These are phyloP conservation scores for Eulemur coronatus DNA, from an alignment of 2,797 vertebrate genomes.

Conservation along the genomic window DNA sequence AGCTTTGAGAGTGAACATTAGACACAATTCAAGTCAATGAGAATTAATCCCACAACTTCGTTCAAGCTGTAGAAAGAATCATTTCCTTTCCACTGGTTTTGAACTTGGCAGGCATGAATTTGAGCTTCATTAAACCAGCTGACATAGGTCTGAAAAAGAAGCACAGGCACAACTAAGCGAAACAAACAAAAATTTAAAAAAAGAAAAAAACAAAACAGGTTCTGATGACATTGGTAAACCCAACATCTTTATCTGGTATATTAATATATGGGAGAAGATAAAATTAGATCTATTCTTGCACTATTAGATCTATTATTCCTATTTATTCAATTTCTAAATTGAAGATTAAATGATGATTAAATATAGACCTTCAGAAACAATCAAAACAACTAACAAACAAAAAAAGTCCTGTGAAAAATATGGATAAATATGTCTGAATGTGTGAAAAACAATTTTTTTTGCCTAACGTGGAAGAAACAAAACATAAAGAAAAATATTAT, in stretches of 20 bases:
- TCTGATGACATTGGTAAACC: background rate
- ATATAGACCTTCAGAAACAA: background rate
- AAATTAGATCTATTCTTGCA: background rate
- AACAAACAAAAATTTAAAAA: background rate
- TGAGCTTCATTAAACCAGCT: background rate
- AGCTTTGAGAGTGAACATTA: background rate
- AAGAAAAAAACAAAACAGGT: background rate
- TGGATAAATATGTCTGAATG: background rate
- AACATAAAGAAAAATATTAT: background rate
- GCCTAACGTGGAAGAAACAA: background rate
- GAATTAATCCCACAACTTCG: background rate
- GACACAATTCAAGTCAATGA: background rate
- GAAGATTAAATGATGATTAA: background rate
- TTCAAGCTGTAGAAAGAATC: background rate
- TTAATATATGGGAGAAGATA: background rate
- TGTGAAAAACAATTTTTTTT: background rate
- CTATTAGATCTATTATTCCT: background rate
- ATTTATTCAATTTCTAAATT: background rate
- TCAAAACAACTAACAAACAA: background rate
- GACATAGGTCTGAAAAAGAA: background rate
- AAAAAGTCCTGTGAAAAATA: background rate
- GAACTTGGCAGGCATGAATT: background rate
- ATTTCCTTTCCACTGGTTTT: background rate
- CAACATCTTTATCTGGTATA: background rate
- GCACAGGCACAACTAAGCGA: background rate